Conservation (phyloP, 2,888 invertebrate species). For the Hybos culiciformis region DNA sequence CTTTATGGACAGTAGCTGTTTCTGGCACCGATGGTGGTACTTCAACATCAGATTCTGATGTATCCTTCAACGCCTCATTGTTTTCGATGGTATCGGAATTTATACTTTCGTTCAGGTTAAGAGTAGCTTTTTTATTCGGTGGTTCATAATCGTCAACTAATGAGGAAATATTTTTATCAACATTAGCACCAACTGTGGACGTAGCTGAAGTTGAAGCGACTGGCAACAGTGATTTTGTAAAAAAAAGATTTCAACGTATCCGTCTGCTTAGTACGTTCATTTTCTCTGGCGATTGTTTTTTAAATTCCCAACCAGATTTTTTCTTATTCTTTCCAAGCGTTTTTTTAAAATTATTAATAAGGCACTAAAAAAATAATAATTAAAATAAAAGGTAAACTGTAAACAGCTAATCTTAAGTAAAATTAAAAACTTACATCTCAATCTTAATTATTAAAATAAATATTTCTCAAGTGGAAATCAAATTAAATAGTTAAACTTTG, state of each 20-base stretch:
- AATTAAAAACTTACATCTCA: constrained; percentile 1
- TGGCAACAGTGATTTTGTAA: constrained; percentile 1
- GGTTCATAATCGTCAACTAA: constrained; percentile 1
- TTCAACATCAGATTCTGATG: constrained; percentile 1
- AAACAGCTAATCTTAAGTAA: background rate
- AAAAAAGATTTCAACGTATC: constrained; percentile 1
- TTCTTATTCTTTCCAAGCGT: constrained; percentile 1
- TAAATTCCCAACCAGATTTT: constrained; percentile 2
- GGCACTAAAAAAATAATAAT: background rate
- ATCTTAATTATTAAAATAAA: background rate
- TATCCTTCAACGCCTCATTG: background rate
- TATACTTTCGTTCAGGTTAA: background rate
- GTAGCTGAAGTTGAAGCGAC: constrained; percentile 1
- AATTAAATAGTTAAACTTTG: constrained; percentile 1
- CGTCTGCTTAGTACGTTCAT: constrained; percentile 2
- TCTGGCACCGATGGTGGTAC: background rate
- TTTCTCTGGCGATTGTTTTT: constrained; percentile 1
- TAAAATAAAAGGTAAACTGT: background rate
- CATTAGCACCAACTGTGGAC: constrained; percentile 1
- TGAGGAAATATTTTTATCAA: background rate
- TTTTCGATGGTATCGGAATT: constrained; percentile 2
- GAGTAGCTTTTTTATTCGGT: constrained; percentile 1
- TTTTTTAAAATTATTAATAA: constrained; percentile 2
- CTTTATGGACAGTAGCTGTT: background rate
- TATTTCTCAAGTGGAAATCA: background rate